Conservation (phyloP, 1,140 invertebrate species). For the Cotesia chilonis region DNA sequence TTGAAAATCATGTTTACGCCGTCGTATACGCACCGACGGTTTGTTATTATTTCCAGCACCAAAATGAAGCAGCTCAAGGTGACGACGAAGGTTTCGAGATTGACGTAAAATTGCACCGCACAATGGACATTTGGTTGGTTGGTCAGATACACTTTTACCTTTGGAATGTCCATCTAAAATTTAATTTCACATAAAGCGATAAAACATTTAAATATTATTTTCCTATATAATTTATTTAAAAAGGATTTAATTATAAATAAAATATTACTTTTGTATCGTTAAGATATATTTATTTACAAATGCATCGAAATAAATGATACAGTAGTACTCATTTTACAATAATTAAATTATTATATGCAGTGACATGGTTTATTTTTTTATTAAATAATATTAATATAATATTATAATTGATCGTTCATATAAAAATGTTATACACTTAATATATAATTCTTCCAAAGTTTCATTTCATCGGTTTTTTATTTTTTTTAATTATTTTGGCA, state of each 20-base stretch:
- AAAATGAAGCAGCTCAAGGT: constrained; percentile 62
- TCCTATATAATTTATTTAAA: not conserved
- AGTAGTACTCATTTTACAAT: constrained; percentile 26
- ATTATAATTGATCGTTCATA: not conserved
- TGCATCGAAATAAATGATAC: constrained; percentile 37
- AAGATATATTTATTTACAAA: constrained; percentile 39
- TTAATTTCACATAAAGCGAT: not conserved
- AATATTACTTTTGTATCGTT: not conserved
- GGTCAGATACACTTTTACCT: constrained; percentile 56
- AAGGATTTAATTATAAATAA: constrained; percentile 10
- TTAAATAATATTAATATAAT: constrained; percentile 7
- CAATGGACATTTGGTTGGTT: constrained; percentile 58
- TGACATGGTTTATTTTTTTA: constrained; percentile 7
- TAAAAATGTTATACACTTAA: not conserved
- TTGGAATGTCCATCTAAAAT: constrained; percentile 55
- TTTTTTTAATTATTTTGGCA: not conserved
- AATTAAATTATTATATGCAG: not conserved
- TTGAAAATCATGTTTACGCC: constrained; percentile 43
- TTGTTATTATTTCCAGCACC: constrained; percentile 51
- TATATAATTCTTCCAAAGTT: too few relatives aligned
- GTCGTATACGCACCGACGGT: constrained; percentile 43
- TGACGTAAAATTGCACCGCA: constrained; percentile 62
- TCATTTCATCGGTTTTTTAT: not conserved
- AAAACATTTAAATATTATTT: too few relatives aligned
- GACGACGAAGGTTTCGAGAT: constrained; percentile 59